A percentile compares a stretch with the other conserved stretches of the same genome.
These are phyloP conservation scores for Mamestra brassicae DNA, from an alignment of 2,888 invertebrate genomes.

Conservation along the genomic window DNA sequence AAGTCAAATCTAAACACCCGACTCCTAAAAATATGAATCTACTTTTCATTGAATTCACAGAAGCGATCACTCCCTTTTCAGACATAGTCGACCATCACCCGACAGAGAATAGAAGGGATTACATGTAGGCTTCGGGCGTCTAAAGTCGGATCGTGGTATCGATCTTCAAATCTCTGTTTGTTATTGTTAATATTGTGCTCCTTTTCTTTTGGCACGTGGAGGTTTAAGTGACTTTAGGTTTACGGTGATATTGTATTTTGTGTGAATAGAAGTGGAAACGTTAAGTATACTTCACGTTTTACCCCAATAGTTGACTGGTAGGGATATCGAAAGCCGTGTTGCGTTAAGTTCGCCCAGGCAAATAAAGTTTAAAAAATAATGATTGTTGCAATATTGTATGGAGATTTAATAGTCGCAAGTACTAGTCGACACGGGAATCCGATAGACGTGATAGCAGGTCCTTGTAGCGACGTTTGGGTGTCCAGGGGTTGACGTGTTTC, in stretches of 20 bases:
- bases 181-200: conserved; percentile 7
- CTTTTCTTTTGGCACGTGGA: conserved; percentile 7
- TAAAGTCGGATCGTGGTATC: conserved; percentile 12
- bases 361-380: no score
- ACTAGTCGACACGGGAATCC: no score
- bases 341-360: no score
- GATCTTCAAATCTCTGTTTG: conserved; percentile 27
- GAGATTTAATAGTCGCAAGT: no score
- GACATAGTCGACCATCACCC: background rate
- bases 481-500: no score
- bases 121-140: conserved; percentile 13
- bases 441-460: no score
- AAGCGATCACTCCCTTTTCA: conserved; percentile 6
- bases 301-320: no score
- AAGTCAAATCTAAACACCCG: no score
- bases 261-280: background rate
- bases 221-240: background rate
- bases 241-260: conserved; percentile 6
- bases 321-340: no score
- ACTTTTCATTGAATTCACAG: background rate
- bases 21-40: no score
- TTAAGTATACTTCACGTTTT: background rate
- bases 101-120: background rate
- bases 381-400: no score
- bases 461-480: no score